Evolutionary conservation across 2,113 vertebrate species (phyloP), one percentile per base, ranked within the genome.

Genomic region (Stercorarius parasiticus): DNA sequence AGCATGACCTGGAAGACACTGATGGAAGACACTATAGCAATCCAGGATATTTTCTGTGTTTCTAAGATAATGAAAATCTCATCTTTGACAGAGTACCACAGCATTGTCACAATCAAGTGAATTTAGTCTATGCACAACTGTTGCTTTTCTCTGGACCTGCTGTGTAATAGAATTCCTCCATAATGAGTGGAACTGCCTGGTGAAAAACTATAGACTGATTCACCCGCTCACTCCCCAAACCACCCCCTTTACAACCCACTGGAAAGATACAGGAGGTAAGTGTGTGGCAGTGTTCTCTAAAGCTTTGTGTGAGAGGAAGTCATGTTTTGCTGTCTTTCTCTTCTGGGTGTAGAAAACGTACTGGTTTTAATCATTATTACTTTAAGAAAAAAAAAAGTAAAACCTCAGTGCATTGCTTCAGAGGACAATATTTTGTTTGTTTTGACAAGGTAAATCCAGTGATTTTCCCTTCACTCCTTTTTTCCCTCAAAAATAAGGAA

Each of bases 1-100:
- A 88, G 29, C 13, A 20, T 64, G 36, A 50, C 34, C 49, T 29
- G 13, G 23, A 76, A 64, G 49, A 34, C n/a, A 16, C 11, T 43
- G 65, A 17, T 67, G 67, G 36, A 74, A 92, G 58, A 45, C 53
- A 12, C 16, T 61, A 5, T 22, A 86, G 26, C 38, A 82, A 49
- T 78, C 20, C 29, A 36, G 13, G 21, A 21, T 72, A 36, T 62
- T 73, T 49, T 45, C 34, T 43, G n/a, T 86, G 22, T 85, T 81
- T 70, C 32, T 55, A 53, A 70, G 26, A 76, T 59, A 47, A 89
- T 43, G 49, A 34, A 66, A 71, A 70, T 61, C 30, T 49, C 2
- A 0, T 59, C 14, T 56, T 59, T 2, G 5, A 53, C 36, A 55
- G 45, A 77, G 56, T 55, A 14, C 53, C 0, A 0, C 47, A 77